phyloP scores from a whole-genome alignment of 2,797 vertebrate genomes.

The Notamacropus eugenii region DNA sequence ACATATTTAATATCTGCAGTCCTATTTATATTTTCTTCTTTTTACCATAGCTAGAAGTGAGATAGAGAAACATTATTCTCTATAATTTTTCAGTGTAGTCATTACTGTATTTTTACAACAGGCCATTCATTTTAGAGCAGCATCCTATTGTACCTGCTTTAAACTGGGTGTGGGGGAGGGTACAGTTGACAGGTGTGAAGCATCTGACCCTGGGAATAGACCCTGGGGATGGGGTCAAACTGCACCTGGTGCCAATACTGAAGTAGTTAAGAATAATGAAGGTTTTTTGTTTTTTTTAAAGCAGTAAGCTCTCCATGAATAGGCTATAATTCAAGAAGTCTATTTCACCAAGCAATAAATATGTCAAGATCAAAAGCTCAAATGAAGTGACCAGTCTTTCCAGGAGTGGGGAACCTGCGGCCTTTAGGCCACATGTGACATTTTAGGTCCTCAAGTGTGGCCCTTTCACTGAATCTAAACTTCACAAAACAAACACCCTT shows the following conservation, averaged over 20 bases:
- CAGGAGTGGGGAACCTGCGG: too few relatives aligned
- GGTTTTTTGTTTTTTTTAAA: not conserved
- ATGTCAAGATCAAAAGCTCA: constrained; percentile 5
- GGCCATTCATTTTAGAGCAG: not conserved
- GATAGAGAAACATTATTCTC: not conserved
- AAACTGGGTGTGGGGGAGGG: not conserved
- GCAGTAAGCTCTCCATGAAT: not conserved
- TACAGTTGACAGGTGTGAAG: not conserved
- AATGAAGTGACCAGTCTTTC: not conserved
- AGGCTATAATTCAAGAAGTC: constrained; percentile 18
- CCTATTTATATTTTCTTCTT: not conserved
- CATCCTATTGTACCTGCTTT: not conserved
- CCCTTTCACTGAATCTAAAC: too few relatives aligned
- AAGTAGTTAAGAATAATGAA: not conserved
- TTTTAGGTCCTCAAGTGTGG: too few relatives aligned
- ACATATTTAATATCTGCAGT: not conserved
- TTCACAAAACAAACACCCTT: too few relatives aligned
- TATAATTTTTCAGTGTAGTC: not conserved
- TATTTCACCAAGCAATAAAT: not conserved
- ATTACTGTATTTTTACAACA: not conserved
- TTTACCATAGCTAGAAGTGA: not conserved
- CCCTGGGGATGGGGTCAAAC: not conserved
- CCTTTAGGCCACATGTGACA: not conserved
- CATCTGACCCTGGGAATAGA: not conserved
- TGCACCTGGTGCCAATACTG: not conserved